Percentiles rank a stretch among this genome's conserved stretches.
Conservation (phyloP, 2,113 vertebrate genomes). For the Malurus cyaneus region DNA sequence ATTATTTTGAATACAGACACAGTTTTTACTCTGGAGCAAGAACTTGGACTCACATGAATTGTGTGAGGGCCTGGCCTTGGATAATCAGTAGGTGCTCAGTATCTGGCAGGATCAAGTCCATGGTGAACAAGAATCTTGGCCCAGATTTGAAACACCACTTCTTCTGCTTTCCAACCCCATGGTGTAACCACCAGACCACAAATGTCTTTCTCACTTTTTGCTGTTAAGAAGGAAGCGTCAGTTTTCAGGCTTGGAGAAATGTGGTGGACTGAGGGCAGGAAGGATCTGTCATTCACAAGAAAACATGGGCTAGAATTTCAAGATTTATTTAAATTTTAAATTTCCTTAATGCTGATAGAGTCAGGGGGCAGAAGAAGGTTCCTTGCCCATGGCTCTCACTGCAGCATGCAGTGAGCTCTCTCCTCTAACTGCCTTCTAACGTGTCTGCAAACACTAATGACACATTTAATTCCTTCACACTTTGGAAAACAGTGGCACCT, state of each 20-base stretch:
- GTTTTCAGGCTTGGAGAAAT: conserved; percentile 42
- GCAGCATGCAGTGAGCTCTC: background rate
- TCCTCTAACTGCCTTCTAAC: background rate
- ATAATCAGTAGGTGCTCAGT: conserved; percentile 44
- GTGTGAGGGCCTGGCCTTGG: conserved; percentile 40
- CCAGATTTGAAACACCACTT: conserved; percentile 21
- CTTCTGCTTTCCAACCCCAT: background rate
- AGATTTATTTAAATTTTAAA: conserved; percentile 9
- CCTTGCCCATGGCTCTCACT: background rate
- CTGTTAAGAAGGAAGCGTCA: conserved; percentile 60
- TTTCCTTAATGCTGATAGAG: background rate
- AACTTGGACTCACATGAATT: conserved; percentile 54
- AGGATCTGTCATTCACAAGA: conserved; percentile 50
- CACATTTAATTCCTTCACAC: conserved; percentile 31
- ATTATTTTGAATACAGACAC: conserved; percentile 14
- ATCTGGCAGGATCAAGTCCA: conserved; percentile 42
- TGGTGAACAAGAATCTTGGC: conserved; percentile 42
- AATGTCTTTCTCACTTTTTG: conserved; percentile 55
- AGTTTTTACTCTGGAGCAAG: conserved; percentile 61
- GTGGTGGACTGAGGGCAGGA: conserved; percentile 52
- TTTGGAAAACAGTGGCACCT: conserved; percentile 5
- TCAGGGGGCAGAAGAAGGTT: background rate
- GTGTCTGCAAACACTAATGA: conserved; percentile 8
- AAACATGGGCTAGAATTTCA: background rate
- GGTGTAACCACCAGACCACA: conserved; percentile 45